Evolutionary conservation across 2,888 invertebrate species (phyloP).

Genomic region (Sesamia inferens): DNA sequence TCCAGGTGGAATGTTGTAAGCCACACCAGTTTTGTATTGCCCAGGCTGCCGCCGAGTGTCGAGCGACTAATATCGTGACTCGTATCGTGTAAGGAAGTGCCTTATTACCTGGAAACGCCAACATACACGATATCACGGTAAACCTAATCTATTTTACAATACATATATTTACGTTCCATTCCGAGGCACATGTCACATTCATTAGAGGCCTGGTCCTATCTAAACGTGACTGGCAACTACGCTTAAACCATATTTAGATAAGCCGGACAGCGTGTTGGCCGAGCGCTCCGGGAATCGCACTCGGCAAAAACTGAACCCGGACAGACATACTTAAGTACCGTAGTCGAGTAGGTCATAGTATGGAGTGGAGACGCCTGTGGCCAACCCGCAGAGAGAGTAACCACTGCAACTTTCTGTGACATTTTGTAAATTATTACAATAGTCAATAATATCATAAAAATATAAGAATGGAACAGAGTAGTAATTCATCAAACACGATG

Average conservation of each 20-base stretch:
- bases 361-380: neutral
- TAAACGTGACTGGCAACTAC: slow-evolving; percentile 4
- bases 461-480: neutral
- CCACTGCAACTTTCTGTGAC: neutral
- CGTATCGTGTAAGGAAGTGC: neutral
- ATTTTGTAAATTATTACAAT: neutral
- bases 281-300: slow-evolving; percentile 14
- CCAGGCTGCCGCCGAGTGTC: no score
- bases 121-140: slow-evolving; percentile 1
- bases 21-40: neutral
- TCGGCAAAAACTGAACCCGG: slow-evolving; percentile 29
- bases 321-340: slow-evolving; percentile 17
- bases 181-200: slow-evolving; percentile 18
- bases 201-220: slow-evolving; percentile 16
- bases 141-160: slow-evolving; percentile 27
- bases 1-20: slow-evolving; percentile 3
- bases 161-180: slow-evolving; percentile 19
- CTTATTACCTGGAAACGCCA: slow-evolving; percentile 1
- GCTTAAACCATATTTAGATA: slow-evolving; percentile 40
- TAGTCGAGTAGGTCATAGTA: slow-evolving; percentile 3
- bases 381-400: neutral
- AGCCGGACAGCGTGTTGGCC: slow-evolving; percentile 29
- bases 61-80: neutral
- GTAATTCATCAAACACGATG: slow-evolving; percentile 4
- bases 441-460: neutral